Percentiles rank a stretch among this genome's conserved stretches.
Evolutionary conservation across 2,888 invertebrate species (phyloP).

Genomic region (Pyrrhosoma nymphula): DNA sequence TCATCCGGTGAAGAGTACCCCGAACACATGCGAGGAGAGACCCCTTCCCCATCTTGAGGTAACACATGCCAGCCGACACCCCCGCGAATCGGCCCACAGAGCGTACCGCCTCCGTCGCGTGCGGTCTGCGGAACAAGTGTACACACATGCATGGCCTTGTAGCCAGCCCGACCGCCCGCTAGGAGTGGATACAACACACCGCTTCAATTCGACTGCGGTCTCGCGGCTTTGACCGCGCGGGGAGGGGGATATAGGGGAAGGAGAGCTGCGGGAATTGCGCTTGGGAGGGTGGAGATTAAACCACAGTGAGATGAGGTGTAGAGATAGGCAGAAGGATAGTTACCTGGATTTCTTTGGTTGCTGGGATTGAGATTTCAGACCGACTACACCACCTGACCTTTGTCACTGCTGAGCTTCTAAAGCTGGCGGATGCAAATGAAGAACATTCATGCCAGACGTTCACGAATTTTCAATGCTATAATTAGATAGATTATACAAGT

Average conservation of each 20-base stretch:
- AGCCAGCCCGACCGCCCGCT: not conserved
- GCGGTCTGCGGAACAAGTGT: slow-evolving; percentile 27
- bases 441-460: too few species aligned
- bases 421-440: too few species aligned
- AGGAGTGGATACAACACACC: not conserved
- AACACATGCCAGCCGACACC: not conserved
- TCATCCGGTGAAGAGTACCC: not conserved
- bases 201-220: slow-evolving; percentile 17
- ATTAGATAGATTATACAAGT: too few species aligned
- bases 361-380: not conserved
- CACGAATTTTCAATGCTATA: too few species aligned
- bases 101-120: not conserved
- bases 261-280: not conserved
- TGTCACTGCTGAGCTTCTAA: too few species aligned
- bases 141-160: not conserved
- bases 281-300: not conserved
- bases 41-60: not conserved
- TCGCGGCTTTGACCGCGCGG: not conserved
- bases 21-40: too few species aligned
- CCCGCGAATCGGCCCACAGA: not conserved
- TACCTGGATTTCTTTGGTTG: not conserved
- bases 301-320: not conserved
- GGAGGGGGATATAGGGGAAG: not conserved
- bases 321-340: not conserved
- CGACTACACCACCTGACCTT: too few species aligned